Evolutionary conservation across 2,888 invertebrate species (phyloP).

Genomic region (Uropetala carovei): DNA sequence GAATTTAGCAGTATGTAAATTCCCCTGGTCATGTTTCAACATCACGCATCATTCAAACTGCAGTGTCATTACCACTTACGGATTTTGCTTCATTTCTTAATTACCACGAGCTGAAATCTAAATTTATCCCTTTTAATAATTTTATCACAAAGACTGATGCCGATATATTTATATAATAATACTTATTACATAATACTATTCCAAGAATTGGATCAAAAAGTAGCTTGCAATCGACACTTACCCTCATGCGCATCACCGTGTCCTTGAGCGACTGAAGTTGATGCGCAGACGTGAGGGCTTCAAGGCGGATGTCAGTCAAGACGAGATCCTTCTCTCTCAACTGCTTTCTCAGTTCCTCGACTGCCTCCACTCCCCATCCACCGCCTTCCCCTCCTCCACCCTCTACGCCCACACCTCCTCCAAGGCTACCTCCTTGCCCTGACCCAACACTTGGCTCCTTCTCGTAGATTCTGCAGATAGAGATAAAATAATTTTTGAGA

Average conservation of each 20-base stretch:
- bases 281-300: slow-evolving; percentile 97
- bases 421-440: slow-evolving; percentile 36
- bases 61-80: background rate
- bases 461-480: slow-evolving; percentile 67
- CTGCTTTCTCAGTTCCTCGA: slow-evolving; percentile 93
- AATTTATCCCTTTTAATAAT: too few species aligned
- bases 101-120: background rate
- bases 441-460: slow-evolving; percentile 67
- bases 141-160: too few species aligned
- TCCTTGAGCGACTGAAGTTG: slow-evolving; percentile 97
- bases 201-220: background rate
- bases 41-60: background rate
- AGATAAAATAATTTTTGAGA: background rate
- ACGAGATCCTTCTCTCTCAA: slow-evolving; percentile 97
- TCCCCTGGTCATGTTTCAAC: background rate
- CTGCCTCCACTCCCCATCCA: slow-evolving; percentile 72
- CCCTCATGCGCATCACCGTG: slow-evolving; percentile 97
- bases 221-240: slow-evolving; percentile 74
- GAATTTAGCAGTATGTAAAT: background rate
- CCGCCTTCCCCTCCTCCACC: slow-evolving; percentile 65
- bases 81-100: background rate
- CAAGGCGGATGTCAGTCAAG: slow-evolving; percentile 95
- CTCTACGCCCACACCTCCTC: slow-evolving; percentile 32
- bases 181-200: background rate
- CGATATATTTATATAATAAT: too few species aligned